Percentiles rank a stretch among this genome's conserved stretches.
Conservation (phyloP, 64 coral and sea anemone genomes). For the Actinia tenebrosa region DNA sequence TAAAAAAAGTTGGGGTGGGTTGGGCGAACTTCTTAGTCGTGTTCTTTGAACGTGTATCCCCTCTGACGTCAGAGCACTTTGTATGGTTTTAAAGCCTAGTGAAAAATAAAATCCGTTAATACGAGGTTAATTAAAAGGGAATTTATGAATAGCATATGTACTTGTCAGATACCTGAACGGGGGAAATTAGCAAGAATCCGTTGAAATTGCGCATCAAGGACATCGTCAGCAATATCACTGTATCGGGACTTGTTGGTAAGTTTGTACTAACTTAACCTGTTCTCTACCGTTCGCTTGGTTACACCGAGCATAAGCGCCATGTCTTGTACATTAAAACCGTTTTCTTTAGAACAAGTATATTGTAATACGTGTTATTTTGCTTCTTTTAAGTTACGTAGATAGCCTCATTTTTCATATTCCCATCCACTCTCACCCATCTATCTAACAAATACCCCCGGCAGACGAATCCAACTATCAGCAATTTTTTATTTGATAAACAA, state of each 20-base stretch:
- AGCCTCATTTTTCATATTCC: background rate
- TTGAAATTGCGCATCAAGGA: slow-evolving; percentile 41
- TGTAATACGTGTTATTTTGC: background rate
- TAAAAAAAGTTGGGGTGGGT: too few relatives aligned
- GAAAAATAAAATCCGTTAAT: background rate
- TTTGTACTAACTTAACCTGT: slow-evolving; percentile 31
- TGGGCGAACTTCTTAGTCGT: slow-evolving; percentile 22
- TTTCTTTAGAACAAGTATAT: slow-evolving; percentile 18
- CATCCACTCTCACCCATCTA: background rate
- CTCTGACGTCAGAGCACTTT: slow-evolving; percentile 33
- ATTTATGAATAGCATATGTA: background rate
- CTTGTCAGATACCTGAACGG: slow-evolving; percentile 31
- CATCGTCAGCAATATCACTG: slow-evolving; percentile 51
- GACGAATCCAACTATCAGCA: background rate
- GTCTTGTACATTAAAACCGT: slow-evolving; percentile 42
- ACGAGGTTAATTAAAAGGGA: background rate
- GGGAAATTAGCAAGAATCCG: slow-evolving; percentile 36
- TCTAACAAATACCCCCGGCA: background rate
- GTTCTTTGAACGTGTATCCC: slow-evolving; percentile 35
- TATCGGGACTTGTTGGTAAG: slow-evolving; percentile 32
- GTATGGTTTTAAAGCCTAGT: slow-evolving; percentile 54
- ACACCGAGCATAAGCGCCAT: slow-evolving; percentile 61
- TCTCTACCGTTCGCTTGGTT: slow-evolving; percentile 47
- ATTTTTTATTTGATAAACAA: background rate
- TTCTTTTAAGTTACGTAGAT: background rate